Evolutionary conservation across 2,888 invertebrate genomes (phyloP).

Genomic region (Idaea dimidiata): DNA sequence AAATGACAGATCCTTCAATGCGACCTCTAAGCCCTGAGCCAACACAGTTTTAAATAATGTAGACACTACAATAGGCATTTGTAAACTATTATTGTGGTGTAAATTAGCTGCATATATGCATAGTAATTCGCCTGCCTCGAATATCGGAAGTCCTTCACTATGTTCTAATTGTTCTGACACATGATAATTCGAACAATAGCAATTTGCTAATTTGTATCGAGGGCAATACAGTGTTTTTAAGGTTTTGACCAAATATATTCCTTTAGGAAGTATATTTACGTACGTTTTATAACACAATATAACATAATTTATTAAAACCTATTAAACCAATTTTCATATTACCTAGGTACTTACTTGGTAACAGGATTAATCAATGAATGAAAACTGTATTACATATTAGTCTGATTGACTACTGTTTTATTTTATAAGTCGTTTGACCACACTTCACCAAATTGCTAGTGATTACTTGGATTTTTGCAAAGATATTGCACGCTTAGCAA

Average conservation of each 20-base stretch:
- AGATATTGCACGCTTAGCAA: too few species aligned
- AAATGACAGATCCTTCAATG: conserved; percentile 13
- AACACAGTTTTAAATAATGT: conserved; percentile 21
- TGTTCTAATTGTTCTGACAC: conserved; percentile 48
- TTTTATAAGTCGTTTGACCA: too few species aligned
- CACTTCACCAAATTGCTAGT: too few species aligned
- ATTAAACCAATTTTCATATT: too few species aligned
- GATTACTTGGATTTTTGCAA: too few species aligned
- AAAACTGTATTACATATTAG: too few species aligned
- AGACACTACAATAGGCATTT: conserved; percentile 21
- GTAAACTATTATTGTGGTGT: conserved; percentile 22
- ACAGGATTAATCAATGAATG: too few species aligned
- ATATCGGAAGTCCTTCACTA: conserved; percentile 51
- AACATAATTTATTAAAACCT: too few species aligned
- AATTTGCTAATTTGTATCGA: conserved; percentile 26
- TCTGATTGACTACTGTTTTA: too few species aligned
- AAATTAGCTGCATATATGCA: conserved; percentile 33
- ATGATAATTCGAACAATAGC: conserved; percentile 29
- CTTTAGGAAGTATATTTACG: too few species aligned
- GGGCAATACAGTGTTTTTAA: conserved; percentile 13
- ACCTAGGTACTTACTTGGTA: too few species aligned
- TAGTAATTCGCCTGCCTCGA: conserved; percentile 32
- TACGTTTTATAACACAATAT: too few species aligned
- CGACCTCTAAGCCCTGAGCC: conserved; percentile 8
- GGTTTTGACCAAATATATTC: conserved; percentile 15